Base-by-base conservation (phyloP, 2,113 vertebrate species). In the Lichenostomus cassidix region DNA sequence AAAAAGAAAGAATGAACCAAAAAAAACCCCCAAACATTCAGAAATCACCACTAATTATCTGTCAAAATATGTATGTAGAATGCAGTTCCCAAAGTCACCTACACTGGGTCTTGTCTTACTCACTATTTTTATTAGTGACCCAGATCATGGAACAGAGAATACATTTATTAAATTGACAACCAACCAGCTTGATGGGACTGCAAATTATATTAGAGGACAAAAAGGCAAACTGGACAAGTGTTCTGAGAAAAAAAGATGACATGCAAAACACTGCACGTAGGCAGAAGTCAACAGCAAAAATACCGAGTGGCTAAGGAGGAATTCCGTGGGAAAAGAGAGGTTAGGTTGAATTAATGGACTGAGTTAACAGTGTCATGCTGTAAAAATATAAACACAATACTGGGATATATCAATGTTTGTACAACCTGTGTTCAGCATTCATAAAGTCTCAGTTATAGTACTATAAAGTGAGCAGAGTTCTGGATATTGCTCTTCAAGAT, bases 121-220 rank as follows among this genome's bases (percentile, higher is more conserved):
- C 63, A 23, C 49, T 86, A 10, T 46, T 90, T 93, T 86, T 75
- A 67, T 88, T 86, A 83, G 71, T 67, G 65, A 83, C 86, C 79
- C 63, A 94, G 63, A 69, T 67, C 46, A 73, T 11, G 50, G 75
- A 90, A 76, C 62, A 92, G 47, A 93, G 68, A 75, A 73, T 39
- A 47, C 47, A 70, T 77, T 90, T 83, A 93, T 88, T 92, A 86
- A 83, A 96, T 3, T 87, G 75, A 90, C 71, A 94, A 83, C 1
- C 85, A 60, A 73, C 50, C 90, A 83, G 39, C 55, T 85, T 80
- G 83, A 75, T 80, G 76, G 39, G 52, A 93, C 79, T 86, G 50
- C 59, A 86, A 59, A 92, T 80, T 62, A 31, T 23, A 77, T 10
- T 67, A 56, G 37, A 94, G 85, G 86, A 90, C 90, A 88, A 80